phyloP scores from a whole-genome alignment of 2,888 invertebrate species.

The Dendrolimus houi region DNA sequence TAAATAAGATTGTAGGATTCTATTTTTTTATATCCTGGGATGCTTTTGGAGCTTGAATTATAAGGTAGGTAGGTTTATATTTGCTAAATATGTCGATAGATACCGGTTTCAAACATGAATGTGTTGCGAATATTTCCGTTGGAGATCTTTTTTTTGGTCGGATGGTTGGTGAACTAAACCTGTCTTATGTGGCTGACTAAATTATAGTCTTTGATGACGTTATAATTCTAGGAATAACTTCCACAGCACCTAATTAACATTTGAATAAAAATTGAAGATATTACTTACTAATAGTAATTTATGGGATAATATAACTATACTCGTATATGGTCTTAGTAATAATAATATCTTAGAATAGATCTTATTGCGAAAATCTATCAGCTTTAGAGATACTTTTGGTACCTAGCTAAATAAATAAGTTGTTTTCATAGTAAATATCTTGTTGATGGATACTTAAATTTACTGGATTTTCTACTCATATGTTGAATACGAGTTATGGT shows the following conservation, averaged over 20 bases:
- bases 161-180: slow-evolving; percentile 45
- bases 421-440: too few species aligned
- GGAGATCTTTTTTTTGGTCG: slow-evolving; percentile 36
- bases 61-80: background rate
- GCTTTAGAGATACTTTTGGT: too few species aligned
- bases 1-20: background rate
- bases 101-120: slow-evolving; percentile 54
- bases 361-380: too few species aligned
- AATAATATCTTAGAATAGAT: too few species aligned
- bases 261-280: background rate
- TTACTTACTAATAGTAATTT: too few species aligned
- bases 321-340: too few species aligned
- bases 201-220: slow-evolving; percentile 30
- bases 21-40: background rate
- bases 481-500: too few species aligned
- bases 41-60: background rate
- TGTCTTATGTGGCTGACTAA: slow-evolving; percentile 43
- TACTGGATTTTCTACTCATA: too few species aligned
- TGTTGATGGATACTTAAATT: too few species aligned
- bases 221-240: slow-evolving; percentile 23
- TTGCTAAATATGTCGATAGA: slow-evolving; percentile 18
- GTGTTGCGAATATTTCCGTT: slow-evolving; percentile 54
- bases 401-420: too few species aligned
- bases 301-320: too few species aligned
- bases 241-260: background rate